These are phyloP conservation scores for Choloepus hoffmanni DNA, from an alignment of 2,113 vertebrate species.

Conservation along the genomic window DNA sequence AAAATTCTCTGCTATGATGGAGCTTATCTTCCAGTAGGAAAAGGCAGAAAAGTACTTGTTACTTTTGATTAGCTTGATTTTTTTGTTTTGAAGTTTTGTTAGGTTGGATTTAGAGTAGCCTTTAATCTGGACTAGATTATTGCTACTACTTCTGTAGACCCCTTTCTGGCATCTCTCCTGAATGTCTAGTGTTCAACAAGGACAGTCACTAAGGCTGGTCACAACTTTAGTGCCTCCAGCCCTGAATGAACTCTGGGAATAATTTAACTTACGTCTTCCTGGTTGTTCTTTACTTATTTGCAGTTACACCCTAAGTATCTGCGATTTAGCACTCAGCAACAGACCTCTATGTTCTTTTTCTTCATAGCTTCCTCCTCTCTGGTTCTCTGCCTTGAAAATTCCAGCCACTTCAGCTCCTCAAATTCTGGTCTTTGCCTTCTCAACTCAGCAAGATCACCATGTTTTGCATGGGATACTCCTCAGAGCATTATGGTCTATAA, in stretches of 20 bases:
- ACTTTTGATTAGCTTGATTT: not conserved
- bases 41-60: not conserved
- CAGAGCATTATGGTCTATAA: not conserved
- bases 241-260: not conserved
- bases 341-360: fast-evolving
- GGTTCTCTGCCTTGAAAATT: not conserved
- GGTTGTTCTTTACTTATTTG: not conserved
- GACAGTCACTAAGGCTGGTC: not conserved
- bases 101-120: not conserved
- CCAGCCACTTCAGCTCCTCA: not conserved
- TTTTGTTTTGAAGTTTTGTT: not conserved
- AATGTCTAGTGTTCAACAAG: not conserved
- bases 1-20: not conserved
- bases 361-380: not conserved
- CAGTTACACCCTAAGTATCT: fast-evolving
- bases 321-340: not conserved
- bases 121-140: not conserved
- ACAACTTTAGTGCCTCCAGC: not conserved
- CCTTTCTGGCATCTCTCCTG: not conserved
- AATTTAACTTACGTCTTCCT: not conserved
- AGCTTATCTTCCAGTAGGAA: not conserved
- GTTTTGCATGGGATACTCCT: not conserved
- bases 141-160: not conserved
- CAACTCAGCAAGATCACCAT: not conserved
- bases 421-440: not conserved